Percentiles rank a stretch among this genome's conserved stretches.
Evolutionary conservation across 2,888 invertebrate genomes (phyloP).

Genomic region (Idaea dimidiata): DNA sequence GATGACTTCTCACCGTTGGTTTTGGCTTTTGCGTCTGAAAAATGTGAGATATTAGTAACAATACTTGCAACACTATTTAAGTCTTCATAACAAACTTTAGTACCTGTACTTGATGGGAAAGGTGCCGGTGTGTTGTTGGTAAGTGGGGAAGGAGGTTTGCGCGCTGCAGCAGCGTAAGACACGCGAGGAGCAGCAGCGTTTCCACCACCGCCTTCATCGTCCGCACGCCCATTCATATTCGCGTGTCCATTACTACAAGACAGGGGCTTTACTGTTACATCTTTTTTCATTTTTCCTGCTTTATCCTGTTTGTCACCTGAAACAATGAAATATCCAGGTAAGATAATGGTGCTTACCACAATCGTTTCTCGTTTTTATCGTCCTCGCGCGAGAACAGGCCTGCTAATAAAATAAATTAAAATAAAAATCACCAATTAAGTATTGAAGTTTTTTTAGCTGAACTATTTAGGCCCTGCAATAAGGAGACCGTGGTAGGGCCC

Average conservation of each 20-base stretch:
- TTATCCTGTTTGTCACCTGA: constrained; percentile 66
- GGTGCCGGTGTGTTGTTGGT: constrained; percentile 55
- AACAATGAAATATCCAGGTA: constrained; percentile 37
- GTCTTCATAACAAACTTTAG: background rate
- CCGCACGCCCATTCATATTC: constrained; percentile 68
- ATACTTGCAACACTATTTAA: background rate
- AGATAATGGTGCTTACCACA: too few relatives aligned
- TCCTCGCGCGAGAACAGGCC: too few relatives aligned
- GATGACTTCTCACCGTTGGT: constrained; percentile 54
- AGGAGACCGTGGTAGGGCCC: too few relatives aligned
- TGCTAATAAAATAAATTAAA: too few relatives aligned
- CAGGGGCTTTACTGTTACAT: constrained; percentile 50
- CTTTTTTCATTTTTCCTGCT: constrained; percentile 68
- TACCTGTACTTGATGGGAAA: constrained; percentile 65
- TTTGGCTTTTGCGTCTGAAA: constrained; percentile 65
- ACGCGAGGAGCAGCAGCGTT: constrained; percentile 52
- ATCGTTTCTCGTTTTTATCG: too few relatives aligned
- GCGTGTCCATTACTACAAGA: constrained; percentile 69
- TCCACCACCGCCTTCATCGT: constrained; percentile 69
- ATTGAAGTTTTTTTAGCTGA: too few relatives aligned
- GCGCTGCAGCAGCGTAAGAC: constrained; percentile 72
- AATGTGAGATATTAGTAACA: constrained; percentile 4
- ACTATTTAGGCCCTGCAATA: too few relatives aligned
- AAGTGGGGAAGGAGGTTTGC: constrained; percentile 67
- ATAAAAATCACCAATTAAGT: too few relatives aligned